Percentiles rank a stretch among this genome's conserved stretches.
These are phyloP conservation scores for Idaea straminata DNA, from an alignment of 2,888 invertebrate genomes.

Conservation along the genomic window DNA sequence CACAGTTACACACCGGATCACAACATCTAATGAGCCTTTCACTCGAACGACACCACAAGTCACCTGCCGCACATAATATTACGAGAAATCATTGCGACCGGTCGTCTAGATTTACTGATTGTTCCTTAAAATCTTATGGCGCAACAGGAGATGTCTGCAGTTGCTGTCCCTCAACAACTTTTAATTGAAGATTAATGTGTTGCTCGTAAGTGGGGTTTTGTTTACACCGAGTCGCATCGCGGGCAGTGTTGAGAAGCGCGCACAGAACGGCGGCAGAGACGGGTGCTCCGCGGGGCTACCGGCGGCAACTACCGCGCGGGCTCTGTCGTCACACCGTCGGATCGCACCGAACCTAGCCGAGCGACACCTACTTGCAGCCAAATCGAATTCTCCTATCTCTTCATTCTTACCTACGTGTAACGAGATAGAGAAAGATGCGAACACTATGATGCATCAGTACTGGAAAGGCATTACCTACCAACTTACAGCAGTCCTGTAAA, in stretches of 20 bases:
- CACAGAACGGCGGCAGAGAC: slow-evolving; percentile 27
- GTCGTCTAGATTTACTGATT: slow-evolving; percentile 51
- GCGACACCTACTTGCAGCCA: slow-evolving; percentile 45
- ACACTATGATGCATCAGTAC: slow-evolving; percentile 20
- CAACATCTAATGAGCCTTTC: slow-evolving; percentile 61
- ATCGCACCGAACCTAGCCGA: slow-evolving; percentile 52
- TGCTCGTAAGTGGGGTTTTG: slow-evolving; percentile 59
- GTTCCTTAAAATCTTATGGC: slow-evolving; percentile 18
- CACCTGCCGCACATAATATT: slow-evolving; percentile 49
- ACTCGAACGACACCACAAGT: slow-evolving; percentile 59
- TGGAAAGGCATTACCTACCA: slow-evolving; percentile 9
- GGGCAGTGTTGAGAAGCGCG: slow-evolving; percentile 31
- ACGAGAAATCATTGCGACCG: slow-evolving; percentile 60
- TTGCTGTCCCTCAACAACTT: slow-evolving; percentile 33
- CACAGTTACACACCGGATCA: slow-evolving; percentile 55
- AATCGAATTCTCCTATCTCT: slow-evolving; percentile 50
- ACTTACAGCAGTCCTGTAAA: neutral
- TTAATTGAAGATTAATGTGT: slow-evolving; percentile 52
- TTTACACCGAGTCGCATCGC: slow-evolving; percentile 50
- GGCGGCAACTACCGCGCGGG: slow-evolving; percentile 48
- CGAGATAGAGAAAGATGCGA: slow-evolving; percentile 38
- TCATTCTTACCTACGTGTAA: slow-evolving; percentile 32
- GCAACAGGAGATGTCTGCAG: slow-evolving; percentile 17
- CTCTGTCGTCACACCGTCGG: slow-evolving; percentile 31
- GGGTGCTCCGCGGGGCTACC: slow-evolving; percentile 41